Conservation (phyloP, 2,888 invertebrate genomes). For the Hypomecis punctinalis region DNA sequence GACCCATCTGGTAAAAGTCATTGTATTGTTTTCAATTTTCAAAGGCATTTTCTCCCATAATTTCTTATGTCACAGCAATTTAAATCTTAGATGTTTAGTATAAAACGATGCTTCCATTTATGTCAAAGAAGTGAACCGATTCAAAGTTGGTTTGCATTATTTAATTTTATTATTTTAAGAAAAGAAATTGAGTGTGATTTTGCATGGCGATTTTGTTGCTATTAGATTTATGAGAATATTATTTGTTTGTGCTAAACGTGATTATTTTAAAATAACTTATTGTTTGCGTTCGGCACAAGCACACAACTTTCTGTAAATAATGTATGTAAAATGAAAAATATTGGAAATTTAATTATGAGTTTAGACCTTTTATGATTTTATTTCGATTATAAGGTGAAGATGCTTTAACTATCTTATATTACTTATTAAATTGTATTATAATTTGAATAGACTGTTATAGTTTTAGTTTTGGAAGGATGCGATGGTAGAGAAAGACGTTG, state of each 20-base stretch:
- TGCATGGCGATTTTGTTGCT: conserved; percentile 82
- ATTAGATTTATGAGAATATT: conserved; percentile 67
- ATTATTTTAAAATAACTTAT: conserved; percentile 75
- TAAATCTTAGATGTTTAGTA: conserved; percentile 70
- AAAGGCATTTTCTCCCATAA: conserved; percentile 24
- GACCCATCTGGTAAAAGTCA: conserved; percentile 43
- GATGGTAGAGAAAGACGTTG: conserved; percentile 66
- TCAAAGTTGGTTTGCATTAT: conserved; percentile 78
- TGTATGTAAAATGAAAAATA: conserved; percentile 72
- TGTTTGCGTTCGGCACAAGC: conserved; percentile 70
- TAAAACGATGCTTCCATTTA: conserved; percentile 84
- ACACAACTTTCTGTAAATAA: conserved; percentile 72
- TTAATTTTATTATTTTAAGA: conserved; percentile 76
- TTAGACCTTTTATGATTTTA: conserved; percentile 80
- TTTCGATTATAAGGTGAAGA: conserved; percentile 83
- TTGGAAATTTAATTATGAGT: conserved; percentile 71
- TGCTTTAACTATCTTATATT: conserved; percentile 85
- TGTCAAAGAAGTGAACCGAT: conserved; percentile 83
- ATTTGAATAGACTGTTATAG: conserved; percentile 85
- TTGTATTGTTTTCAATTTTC: conserved; percentile 20
- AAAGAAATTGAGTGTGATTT: conserved; percentile 79
- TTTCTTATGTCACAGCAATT: conserved; percentile 37
- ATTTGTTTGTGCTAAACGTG: conserved; percentile 70
- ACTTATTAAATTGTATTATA: conserved; percentile 82
- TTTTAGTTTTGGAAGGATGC: conserved; percentile 74